Evolutionary conservation across 2,797 vertebrate genomes (phyloP), one percentile per base, ranked within the genome.

Genomic region (Acipenser transmontanus): DNA sequence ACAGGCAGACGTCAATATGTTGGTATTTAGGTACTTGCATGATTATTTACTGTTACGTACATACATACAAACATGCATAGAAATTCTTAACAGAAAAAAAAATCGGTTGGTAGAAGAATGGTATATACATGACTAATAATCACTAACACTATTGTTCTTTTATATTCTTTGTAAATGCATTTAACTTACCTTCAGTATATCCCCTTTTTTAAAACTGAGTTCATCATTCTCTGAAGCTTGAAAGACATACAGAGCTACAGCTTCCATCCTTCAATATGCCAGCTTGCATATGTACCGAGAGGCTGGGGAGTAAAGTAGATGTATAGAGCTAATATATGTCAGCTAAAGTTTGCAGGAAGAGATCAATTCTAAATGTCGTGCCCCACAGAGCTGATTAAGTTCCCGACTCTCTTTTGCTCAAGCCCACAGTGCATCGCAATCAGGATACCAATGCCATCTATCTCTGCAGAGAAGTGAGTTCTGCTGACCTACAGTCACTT

Each of bases 131-230:
- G 7, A 7, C 7, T 50, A 47, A 50, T 11, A 47, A 14, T 47
- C 52, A 47, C 13, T 54, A 52, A 49, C 20, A 50, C 47, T n/a
- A 13, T 2, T 63, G 50, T 54, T 47, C 51, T 34, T 49, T 51
- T 47, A 48, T 47, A 14, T 59, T 7, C 34, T 8, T 48, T 50
- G 62, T 49, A 14, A 47, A 14, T 47, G 63, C 13, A 49, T 54
- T 48, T 20, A 14, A 50, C 50, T 67, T 95, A 98, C 96, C 96
- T 97, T 99, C 63, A 99, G 84, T 0, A 89, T 84, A 75, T 98
- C 94, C 13, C 94, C 96, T 75, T 97, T 98, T 80, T 80, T 93
- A 82, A 99, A 99, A 69, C 93, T 92, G 74, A 98, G 90, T 84
- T 99, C 96, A 0, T 98, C 96, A 1, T 83, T 86, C 78, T 96